A percentile compares a stretch with the other conserved stretches of the same genome.
Evolutionary conservation across 2,113 vertebrate species (phyloP).

Genomic region (Tachysurus vachellii): DNA sequence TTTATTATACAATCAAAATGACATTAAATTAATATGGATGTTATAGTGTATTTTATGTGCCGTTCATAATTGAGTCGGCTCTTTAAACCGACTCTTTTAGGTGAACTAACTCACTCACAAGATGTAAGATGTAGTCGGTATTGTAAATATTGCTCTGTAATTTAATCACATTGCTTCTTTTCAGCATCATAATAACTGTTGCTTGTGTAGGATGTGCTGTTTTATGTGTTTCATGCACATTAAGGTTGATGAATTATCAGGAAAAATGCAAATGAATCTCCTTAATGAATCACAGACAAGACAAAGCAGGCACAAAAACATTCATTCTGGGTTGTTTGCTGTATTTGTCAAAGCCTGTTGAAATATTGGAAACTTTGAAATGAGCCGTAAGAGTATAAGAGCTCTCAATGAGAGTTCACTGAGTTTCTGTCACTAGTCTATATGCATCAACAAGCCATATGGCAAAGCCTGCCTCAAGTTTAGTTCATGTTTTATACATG

Average conservation of each 20-base stretch:
- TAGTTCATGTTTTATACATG: conserved; percentile 6
- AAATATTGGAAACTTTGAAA: not conserved
- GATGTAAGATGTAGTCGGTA: not conserved
- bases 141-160: not conserved
- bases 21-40: not conserved
- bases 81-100: not conserved
- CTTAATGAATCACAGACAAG: not conserved
- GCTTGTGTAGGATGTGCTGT: not conserved
- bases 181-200: not conserved
- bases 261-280: not conserved
- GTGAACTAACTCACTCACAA: not conserved
- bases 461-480: not conserved
- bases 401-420: not conserved
- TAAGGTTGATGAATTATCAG: not conserved
- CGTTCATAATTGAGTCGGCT: not conserved
- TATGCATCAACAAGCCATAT: not conserved
- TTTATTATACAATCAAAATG: not conserved
- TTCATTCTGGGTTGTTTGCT: not conserved
- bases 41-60: not conserved
- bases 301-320: not conserved
- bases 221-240: not conserved
- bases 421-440: not conserved
- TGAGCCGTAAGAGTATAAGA: not conserved
- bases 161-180: too few relatives aligned
- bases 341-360: not conserved